Evolutionary conservation across 2,113 vertebrate genomes (phyloP), one percentile per base, ranked within the genome.

Genomic region (Hepsetus odoe): DNA sequence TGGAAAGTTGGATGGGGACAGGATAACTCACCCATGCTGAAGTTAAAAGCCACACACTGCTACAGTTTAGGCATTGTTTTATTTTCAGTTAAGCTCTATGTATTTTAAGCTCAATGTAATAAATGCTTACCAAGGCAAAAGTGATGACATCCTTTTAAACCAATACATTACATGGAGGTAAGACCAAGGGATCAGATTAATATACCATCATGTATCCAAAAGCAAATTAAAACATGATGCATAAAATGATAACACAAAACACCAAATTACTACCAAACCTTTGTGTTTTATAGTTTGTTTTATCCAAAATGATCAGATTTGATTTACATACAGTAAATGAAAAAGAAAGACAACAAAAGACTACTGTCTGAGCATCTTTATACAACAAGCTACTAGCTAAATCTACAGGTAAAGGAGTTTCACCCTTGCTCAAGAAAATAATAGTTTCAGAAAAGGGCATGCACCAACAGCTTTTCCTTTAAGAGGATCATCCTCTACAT

Each of bases 11-110:
- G 44, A 49, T 12, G 13, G 2, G 12, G 44, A 49, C 40, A 42
- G 2, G 40, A 10, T 8, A 53, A 46, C 13, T 46, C 5, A 46
- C 44, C 44, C 0, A 22, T 11, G 2, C 7, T 24, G 8, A 1
- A 55, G 6, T 9, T 7, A 51, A 1, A 8, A 55, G n/a, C 20
- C 51, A 35, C 1, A 65, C 61, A 38, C 11, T 7, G 20, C 24
- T 1, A 42, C 32, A 44, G 2, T 42, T 20, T 30, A n/a, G 22
- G 28, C 22, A 40, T n/a, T 40, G 4, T 40, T 84, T 86, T 84
- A 81, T 83, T 86, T 78, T 84, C 49, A 74, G 49, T 76, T 65
- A 76, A 84, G 82, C 82, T 84, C 82, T 83, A 82, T 83, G 84
- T 81, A 28, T 79, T 77, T 24, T 82, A 82, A 77, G 85, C 77